A percentile compares a stretch with the other conserved stretches of the same genome.
These are phyloP conservation scores for Lordiphosa mommai DNA, from an alignment of 1,140 invertebrate species.

Conservation along the genomic window DNA sequence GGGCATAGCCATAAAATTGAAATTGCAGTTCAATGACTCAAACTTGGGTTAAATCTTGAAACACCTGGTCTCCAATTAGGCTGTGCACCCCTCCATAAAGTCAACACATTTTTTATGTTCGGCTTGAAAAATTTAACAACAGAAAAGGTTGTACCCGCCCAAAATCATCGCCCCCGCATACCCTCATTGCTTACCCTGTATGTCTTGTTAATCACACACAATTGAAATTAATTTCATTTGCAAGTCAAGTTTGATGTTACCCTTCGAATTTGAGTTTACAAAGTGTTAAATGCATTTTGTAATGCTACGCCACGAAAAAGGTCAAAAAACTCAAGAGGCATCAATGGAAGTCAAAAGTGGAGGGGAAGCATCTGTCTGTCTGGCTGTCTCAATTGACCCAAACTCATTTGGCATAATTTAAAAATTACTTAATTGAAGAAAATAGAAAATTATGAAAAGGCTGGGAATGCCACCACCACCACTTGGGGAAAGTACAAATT, in stretches of 20 bases:
- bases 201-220: constrained; percentile 44
- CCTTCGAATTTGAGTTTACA: constrained; percentile 45
- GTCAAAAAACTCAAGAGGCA: constrained; percentile 51
- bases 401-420: constrained; percentile 69
- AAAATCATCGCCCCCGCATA: no score
- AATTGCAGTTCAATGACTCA: constrained; percentile 22
- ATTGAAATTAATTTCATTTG: constrained; percentile 53
- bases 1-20: not conserved
- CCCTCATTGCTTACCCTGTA: not conserved
- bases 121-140: constrained; percentile 1
- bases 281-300: constrained; percentile 58
- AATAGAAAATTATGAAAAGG: constrained; percentile 52
- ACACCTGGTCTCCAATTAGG: constrained; percentile 33
- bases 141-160: not conserved
- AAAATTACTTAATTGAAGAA: constrained; percentile 67
- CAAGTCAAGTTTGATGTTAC: constrained; percentile 20
- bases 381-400: constrained; percentile 54
- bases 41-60: constrained; percentile 2
- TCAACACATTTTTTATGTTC: not conserved
- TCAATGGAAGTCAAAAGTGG: not conserved
- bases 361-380: constrained; percentile 11
- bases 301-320: constrained; percentile 16
- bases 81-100: constrained; percentile 26
- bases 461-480: not conserved
- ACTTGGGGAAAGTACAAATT: no score